Evolutionary conservation across 2,888 invertebrate species (phyloP).

Genomic region (Neoscelio sp.): DNA sequence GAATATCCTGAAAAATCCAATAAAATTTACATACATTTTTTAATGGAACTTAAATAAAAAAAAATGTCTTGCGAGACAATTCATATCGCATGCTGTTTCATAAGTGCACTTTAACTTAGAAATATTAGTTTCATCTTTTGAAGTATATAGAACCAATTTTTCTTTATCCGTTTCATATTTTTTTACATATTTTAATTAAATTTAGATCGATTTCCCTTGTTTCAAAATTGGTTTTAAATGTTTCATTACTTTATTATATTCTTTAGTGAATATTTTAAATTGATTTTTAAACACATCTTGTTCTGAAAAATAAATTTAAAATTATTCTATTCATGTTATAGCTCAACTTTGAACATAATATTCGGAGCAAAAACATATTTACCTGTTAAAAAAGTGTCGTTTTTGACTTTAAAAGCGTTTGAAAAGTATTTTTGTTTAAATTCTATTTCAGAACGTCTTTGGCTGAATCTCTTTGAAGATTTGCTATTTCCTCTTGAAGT

Average conservation of each 20-base stretch:
- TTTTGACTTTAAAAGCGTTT: slow-evolving; percentile 66
- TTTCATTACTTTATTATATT: slow-evolving; percentile 69
- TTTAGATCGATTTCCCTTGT: slow-evolving; percentile 73
- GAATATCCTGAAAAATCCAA: slow-evolving; percentile 66
- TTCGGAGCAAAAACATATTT: too few species aligned
- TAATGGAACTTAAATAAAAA: background rate
- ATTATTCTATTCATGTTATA: too few species aligned
- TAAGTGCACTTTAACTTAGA: too few species aligned
- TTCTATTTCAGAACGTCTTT: slow-evolving; percentile 67
- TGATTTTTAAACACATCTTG: slow-evolving; percentile 70
- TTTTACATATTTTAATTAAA: slow-evolving; percentile 72
- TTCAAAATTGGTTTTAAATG: slow-evolving; percentile 65
- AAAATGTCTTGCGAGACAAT: slow-evolving; percentile 26
- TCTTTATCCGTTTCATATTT: slow-evolving; percentile 77
- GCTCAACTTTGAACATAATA: too few species aligned
- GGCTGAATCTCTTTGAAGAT: slow-evolving; percentile 14
- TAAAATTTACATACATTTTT: background rate
- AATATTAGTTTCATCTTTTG: background rate
- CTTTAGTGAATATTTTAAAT: slow-evolving; percentile 49
- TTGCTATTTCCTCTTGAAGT: slow-evolving; percentile 67
- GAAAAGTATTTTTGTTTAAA: slow-evolving; percentile 72
- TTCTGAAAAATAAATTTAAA: slow-evolving; percentile 68
- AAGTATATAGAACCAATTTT: slow-evolving; percentile 68
- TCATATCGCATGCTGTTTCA: slow-evolving; percentile 2
- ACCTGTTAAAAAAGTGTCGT: slow-evolving; percentile 72